Conservation (phyloP, 2,888 invertebrate genomes). For the Globia sparganii region DNA sequence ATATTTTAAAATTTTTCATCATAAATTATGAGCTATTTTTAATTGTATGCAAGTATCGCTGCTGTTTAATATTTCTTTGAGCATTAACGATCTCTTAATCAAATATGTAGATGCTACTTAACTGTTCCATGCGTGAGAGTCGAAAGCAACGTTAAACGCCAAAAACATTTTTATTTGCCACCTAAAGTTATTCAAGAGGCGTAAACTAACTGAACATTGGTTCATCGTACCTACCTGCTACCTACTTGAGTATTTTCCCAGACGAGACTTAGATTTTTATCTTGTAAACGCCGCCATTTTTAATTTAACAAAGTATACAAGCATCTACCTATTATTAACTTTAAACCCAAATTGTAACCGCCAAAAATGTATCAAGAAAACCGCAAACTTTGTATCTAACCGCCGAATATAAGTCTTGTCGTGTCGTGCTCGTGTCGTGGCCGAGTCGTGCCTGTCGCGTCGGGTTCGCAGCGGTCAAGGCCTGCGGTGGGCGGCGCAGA, state of each 20-base stretch:
- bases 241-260: constrained; percentile 49
- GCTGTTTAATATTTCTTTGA: constrained; percentile 12
- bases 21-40: constrained; percentile 36
- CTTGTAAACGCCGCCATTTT: constrained; percentile 35
- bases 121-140: constrained; percentile 45
- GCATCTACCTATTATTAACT: neutral
- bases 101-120: constrained; percentile 45
- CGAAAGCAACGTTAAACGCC: constrained; percentile 12
- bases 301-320: constrained; percentile 20
- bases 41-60: constrained; percentile 27
- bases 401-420: constrained; percentile 35
- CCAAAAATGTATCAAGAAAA: neutral
- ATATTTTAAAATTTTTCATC: constrained; percentile 32
- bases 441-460: constrained; percentile 64
- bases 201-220: constrained; percentile 44
- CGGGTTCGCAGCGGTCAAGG: constrained; percentile 87
- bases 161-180: constrained; percentile 39
- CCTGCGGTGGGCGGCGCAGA: constrained; percentile 84
- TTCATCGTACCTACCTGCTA: constrained; percentile 40
- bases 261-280: constrained; percentile 51
- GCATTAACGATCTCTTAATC: constrained; percentile 34
- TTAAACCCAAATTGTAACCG: neutral
- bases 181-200: constrained; percentile 40
- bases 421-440: constrained; percentile 61
- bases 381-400: constrained; percentile 9